A percentile compares a stretch with the other conserved stretches of the same genome.
phyloP scores from a whole-genome alignment of 2,797 vertebrate genomes.

The Tympanoctomys barrerae region DNA sequence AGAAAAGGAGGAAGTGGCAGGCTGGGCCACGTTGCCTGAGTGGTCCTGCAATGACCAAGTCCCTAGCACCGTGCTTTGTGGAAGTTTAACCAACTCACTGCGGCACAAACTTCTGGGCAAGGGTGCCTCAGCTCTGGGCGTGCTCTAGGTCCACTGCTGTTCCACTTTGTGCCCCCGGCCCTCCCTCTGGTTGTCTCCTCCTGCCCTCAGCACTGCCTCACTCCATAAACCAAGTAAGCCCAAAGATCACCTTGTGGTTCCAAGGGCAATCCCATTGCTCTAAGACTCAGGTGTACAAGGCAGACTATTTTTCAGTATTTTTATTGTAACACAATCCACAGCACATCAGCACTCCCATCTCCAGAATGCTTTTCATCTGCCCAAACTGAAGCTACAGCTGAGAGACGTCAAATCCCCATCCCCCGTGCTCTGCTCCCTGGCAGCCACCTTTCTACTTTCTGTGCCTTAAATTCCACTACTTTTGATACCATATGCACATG shows the following conservation, averaged over 20 bases:
- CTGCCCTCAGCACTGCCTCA: background rate
- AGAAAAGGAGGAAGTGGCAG: background rate
- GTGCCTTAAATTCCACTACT: background rate
- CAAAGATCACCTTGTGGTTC: background rate
- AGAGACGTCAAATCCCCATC: background rate
- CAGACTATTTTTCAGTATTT: background rate
- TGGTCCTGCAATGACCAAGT: background rate
- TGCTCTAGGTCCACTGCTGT: background rate
- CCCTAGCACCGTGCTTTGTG: background rate
- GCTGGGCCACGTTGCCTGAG: background rate
- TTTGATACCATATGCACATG: background rate
- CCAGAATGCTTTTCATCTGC: background rate
- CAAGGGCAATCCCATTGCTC: background rate
- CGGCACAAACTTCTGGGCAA: background rate
- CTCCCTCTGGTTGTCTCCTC: background rate
- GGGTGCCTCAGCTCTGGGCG: background rate
- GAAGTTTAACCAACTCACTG: background rate
- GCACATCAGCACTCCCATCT: background rate
- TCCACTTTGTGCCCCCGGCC: background rate
- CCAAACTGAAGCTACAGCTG: background rate
- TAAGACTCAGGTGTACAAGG: background rate
- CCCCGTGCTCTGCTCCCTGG: background rate
- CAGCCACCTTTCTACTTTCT: background rate
- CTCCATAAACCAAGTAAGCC: background rate
- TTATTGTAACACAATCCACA: background rate